Conservation (phyloP, 2,797 vertebrate species). For the Enteromius mattozi region DNA sequence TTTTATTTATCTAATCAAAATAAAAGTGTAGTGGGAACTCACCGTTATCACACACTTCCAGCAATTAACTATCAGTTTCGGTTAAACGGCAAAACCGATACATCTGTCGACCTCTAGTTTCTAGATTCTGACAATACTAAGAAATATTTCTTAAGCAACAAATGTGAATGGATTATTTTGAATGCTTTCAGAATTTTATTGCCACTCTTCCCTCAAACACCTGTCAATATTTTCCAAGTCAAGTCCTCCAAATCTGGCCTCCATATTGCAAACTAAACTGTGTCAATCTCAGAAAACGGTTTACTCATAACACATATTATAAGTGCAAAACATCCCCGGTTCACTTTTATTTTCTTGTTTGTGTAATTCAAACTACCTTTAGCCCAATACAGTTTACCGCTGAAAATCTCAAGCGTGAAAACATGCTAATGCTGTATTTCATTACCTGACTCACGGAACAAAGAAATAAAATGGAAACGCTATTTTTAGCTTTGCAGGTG, state of each 20-base stretch:
- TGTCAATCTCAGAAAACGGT: not conserved
- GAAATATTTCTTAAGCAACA: not conserved
- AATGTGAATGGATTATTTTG: not conserved
- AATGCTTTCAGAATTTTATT: not conserved
- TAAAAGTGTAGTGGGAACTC: too few species aligned
- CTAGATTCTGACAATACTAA: not conserved
- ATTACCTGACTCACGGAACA: not conserved
- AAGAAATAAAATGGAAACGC: not conserved
- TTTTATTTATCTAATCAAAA: too few species aligned
- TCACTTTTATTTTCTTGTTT: not conserved
- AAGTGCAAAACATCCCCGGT: not conserved
- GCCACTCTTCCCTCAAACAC: not conserved
- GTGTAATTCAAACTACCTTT: conserved; percentile 5
- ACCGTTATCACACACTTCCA: too few species aligned
- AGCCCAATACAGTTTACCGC: not conserved
- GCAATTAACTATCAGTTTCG: too few species aligned
- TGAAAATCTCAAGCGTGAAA: not conserved
- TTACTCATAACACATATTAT: not conserved
- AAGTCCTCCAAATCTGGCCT: not conserved
- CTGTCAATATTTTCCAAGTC: not conserved
- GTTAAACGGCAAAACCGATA: too few species aligned
- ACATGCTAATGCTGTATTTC: not conserved
- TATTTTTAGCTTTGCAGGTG: not conserved
- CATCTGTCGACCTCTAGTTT: too few species aligned
- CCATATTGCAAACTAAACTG: not conserved